phyloP scores from a whole-genome alignment of 2,888 invertebrate species.

The Stratiomys singularior region DNA sequence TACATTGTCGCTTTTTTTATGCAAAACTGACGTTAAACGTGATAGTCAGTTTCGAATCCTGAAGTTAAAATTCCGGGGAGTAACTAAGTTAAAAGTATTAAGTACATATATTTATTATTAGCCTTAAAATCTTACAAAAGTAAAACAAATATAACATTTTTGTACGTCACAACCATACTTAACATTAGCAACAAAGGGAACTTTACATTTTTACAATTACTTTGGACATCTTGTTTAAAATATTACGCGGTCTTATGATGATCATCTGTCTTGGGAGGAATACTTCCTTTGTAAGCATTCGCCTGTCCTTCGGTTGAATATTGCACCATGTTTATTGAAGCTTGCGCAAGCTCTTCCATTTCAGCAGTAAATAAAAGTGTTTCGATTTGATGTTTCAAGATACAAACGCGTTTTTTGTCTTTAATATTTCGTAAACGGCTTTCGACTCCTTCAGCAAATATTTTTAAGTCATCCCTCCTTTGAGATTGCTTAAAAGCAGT shows the following conservation, averaged over 20 bases:
- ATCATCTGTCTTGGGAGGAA: neutral
- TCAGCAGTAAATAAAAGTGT: conserved; percentile 34
- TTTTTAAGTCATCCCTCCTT: conserved; percentile 34
- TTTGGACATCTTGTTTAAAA: neutral
- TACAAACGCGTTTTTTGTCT: conserved; percentile 24
- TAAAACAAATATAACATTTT: too few species aligned
- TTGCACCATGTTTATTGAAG: neutral
- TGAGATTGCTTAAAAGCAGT: conserved; percentile 23
- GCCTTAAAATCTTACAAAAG: too few species aligned
- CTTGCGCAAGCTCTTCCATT: conserved; percentile 31
- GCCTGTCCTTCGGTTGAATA: neutral
- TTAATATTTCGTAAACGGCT: conserved; percentile 33
- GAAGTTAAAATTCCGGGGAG: too few species aligned
- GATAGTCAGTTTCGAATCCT: too few species aligned
- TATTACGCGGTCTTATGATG: neutral
- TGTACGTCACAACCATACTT: neutral
- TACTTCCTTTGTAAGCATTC: neutral
- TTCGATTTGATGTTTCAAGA: conserved; percentile 42
- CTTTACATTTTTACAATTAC: neutral
- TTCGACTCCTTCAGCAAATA: conserved; percentile 39
- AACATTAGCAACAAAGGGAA: neutral
- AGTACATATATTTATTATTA: too few species aligned
- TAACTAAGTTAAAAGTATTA: too few species aligned
- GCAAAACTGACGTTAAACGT: too few species aligned
- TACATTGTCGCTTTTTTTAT: too few species aligned